Conservation (phyloP, 1,140 invertebrate species). For the Druon quercuslanigerum region DNA sequence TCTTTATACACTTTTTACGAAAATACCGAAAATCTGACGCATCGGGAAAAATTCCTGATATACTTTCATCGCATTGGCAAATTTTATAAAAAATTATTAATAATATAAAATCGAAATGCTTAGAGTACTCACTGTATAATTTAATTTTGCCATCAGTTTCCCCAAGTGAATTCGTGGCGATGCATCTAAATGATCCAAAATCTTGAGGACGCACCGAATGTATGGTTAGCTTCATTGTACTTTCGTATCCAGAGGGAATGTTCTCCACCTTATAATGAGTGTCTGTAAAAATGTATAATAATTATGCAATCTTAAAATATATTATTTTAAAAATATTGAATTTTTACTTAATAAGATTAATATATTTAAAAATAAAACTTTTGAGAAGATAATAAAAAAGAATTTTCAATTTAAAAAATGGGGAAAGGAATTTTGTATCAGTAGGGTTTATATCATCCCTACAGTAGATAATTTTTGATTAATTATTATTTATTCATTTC, state of each 20-base stretch:
- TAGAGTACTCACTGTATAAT: slow-evolving; percentile 77
- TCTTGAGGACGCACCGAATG: slow-evolving; percentile 77
- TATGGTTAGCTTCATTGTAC: slow-evolving; percentile 78
- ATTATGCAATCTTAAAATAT: not conserved
- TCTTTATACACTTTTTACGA: no score
- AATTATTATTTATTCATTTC: no score
- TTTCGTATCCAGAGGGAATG: slow-evolving; percentile 74
- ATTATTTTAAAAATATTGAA: not conserved
- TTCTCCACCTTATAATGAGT: slow-evolving; percentile 77
- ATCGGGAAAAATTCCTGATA: no score
- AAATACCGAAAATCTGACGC: no score
- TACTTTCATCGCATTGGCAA: no score
- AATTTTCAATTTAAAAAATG: no score
- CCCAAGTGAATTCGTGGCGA: slow-evolving; percentile 80
- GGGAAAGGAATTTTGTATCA: no score
- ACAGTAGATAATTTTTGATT: no score
- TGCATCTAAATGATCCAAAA: slow-evolving; percentile 79
- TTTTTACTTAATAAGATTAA: not conserved
- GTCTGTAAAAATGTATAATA: slow-evolving; percentile 53
- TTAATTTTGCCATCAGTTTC: slow-evolving; percentile 78
- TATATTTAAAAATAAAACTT: not conserved
- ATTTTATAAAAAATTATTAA: no score
- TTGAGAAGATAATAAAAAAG: no score
- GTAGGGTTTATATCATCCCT: no score
- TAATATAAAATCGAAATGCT: no score